Conservation (phyloP, 2,113 vertebrate genomes). For the Kryptolebias marmoratus region DNA sequence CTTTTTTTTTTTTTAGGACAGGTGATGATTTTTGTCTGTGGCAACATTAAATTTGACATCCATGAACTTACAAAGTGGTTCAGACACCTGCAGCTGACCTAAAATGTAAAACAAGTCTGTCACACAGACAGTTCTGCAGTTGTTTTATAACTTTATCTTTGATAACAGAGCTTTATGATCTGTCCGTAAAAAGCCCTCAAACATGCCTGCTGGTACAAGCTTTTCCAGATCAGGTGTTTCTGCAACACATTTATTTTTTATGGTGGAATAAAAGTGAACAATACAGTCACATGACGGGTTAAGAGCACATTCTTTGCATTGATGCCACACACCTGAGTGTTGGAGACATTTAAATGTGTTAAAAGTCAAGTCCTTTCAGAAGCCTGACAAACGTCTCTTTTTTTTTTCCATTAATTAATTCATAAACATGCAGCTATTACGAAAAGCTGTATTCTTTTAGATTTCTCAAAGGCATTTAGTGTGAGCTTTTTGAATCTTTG, state of each 20-base stretch:
- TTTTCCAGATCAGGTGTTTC: constrained; percentile 4
- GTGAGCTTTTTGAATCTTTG: constrained; percentile 11
- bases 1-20: constrained; percentile 5
- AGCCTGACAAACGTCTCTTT: neutral
- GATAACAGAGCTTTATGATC: neutral
- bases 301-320: constrained; percentile 20
- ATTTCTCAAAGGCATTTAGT: neutral
- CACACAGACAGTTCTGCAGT: neutral
- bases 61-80: no score
- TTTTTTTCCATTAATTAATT: constrained; percentile 3
- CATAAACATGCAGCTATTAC: neutral
- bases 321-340: constrained; percentile 3
- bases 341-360: constrained; percentile 1
- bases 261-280: neutral
- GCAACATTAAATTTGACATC: no score
- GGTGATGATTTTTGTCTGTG: neutral
- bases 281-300: constrained; percentile 19
- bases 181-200: neutral
- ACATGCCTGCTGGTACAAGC: constrained; percentile 16
- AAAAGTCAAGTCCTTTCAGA: neutral
- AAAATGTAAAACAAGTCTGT: neutral
- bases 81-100: neutral
- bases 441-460: neutral
- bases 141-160: neutral
- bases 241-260: constrained; percentile 4